Evolutionary conservation across 1,140 invertebrate genomes (phyloP).

Genomic region (Melanaphis sacchari): DNA sequence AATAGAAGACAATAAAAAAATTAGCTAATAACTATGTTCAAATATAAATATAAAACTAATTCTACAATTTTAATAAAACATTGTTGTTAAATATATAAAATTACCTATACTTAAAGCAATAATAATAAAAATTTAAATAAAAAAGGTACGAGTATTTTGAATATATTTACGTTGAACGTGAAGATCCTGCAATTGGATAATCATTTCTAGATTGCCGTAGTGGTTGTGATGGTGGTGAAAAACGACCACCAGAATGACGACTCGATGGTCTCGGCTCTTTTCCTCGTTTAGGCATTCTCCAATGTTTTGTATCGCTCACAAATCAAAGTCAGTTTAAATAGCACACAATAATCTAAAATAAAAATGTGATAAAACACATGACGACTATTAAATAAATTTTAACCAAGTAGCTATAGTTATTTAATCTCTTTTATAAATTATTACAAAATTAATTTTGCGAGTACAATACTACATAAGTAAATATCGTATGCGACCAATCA

Average conservation of each 20-base stretch:
- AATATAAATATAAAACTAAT: not conserved
- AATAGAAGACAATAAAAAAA: not conserved
- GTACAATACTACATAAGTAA: not conserved
- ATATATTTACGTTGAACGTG: slow-evolving; percentile 34
- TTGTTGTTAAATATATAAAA: not conserved
- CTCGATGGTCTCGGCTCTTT: slow-evolving; percentile 45
- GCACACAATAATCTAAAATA: not conserved
- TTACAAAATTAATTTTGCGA: not conserved
- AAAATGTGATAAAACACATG: not conserved
- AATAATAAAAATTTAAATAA: slow-evolving; percentile 11
- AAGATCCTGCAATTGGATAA: slow-evolving; percentile 33
- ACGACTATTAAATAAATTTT: not conserved
- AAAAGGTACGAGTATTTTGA: not conserved
- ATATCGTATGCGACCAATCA: not conserved
- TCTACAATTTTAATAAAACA: not conserved
- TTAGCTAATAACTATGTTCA: not conserved
- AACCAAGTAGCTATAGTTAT: not conserved
- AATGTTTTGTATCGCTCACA: not conserved
- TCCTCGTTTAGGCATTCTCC: slow-evolving; percentile 45
- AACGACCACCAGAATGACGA: slow-evolving; percentile 46
- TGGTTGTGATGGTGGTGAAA: slow-evolving; percentile 25
- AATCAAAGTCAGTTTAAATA: not conserved
- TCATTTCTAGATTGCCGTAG: slow-evolving; percentile 27
- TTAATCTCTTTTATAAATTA: not conserved
- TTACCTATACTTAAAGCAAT: not conserved